Evolutionary conservation across 1,140 invertebrate genomes (phyloP).

Genomic region (Leucophenga varia): DNA sequence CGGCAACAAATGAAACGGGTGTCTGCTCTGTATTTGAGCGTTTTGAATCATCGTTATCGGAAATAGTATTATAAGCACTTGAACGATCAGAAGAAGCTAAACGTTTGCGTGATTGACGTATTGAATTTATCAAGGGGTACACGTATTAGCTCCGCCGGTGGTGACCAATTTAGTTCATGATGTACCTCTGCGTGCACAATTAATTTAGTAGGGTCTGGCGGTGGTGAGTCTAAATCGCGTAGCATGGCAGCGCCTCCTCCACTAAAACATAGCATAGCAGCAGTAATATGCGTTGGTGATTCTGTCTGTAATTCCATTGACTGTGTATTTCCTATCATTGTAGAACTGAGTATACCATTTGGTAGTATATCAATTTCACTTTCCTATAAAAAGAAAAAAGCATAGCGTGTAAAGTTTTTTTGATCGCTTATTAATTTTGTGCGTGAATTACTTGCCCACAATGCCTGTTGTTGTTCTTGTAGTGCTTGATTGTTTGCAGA

Average conservation of each 20-base stretch:
- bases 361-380: conserved; percentile 14
- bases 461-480: background rate
- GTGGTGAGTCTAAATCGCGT: background rate
- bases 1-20: conserved; percentile 14
- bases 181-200: conserved; percentile 28
- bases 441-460: background rate
- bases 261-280: conserved; percentile 7
- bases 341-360: conserved; percentile 19
- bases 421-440: too few relatives aligned
- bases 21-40: conserved; percentile 16
- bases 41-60: too few relatives aligned
- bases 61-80: too few relatives aligned
- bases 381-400: conserved; percentile 11
- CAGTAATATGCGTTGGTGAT: conserved; percentile 1
- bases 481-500: conserved; percentile 4
- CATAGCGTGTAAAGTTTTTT: too few relatives aligned
- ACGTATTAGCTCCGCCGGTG: conserved; percentile 1
- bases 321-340: conserved; percentile 22
- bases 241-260: background rate
- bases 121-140: too few relatives aligned
- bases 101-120: conserved; percentile 4
- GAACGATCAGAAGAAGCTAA: too few relatives aligned
- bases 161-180: conserved; percentile 35
- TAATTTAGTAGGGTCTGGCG: conserved; percentile 10
- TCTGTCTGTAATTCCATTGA: background rate